Percentiles rank a stretch among this genome's conserved stretches.
Conservation (phyloP, 2,113 vertebrate species). For the Odocoileus virginianus region DNA sequence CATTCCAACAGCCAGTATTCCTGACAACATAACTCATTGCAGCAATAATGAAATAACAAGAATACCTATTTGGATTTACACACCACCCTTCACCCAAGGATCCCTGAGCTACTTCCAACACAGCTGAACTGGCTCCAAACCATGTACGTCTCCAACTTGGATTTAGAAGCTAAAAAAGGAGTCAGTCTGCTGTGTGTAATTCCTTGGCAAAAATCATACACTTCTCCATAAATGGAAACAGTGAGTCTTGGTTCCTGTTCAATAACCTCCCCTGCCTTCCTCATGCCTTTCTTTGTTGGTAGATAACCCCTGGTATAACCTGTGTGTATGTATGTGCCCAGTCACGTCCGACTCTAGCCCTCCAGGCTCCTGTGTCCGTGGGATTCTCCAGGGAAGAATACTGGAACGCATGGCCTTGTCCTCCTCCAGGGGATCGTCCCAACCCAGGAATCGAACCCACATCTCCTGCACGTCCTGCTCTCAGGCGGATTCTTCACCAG, state of each 20-base stretch:
- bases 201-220: constrained; percentile 55
- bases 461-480: not conserved
- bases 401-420: not conserved
- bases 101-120: constrained; percentile 51
- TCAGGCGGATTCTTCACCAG: not conserved
- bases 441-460: not conserved
- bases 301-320: not conserved
- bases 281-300: not conserved
- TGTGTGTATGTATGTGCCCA: not conserved
- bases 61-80: constrained; percentile 62
- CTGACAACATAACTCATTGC: constrained; percentile 29
- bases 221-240: constrained; percentile 54
- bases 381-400: not conserved
- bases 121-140: constrained; percentile 43
- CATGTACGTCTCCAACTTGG: constrained; percentile 39
- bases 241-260: constrained; percentile 34
- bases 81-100: constrained; percentile 41
- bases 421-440: not conserved
- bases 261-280: constrained; percentile 17
- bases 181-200: constrained; percentile 56
- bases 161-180: constrained; percentile 60
- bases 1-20: not conserved
- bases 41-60: constrained; percentile 53
- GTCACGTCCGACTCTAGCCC: not conserved
- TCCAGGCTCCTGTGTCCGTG: not conserved